Conservation (phyloP, 2,888 invertebrate species). For the Pristionchus arcanus region DNA sequence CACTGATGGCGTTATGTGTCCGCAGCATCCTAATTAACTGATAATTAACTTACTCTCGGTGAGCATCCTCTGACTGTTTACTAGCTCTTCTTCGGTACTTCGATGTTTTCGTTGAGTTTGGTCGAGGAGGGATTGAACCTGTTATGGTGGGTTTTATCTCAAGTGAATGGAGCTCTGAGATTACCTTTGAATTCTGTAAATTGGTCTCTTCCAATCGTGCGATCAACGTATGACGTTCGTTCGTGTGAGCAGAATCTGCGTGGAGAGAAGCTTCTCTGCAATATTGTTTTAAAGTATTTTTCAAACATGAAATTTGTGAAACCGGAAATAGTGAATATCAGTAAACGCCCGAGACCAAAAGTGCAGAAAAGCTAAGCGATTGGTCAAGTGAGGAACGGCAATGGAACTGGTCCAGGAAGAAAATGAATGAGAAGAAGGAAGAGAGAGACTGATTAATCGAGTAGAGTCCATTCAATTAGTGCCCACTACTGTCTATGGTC, state of each 20-base stretch:
- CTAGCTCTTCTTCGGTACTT: conserved; percentile 24
- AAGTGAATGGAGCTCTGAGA: too few species aligned
- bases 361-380: neutral
- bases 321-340: too few species aligned
- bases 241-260: conserved; percentile 51
- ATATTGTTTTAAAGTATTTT: neutral
- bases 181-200: conserved; percentile 34
- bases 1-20: neutral
- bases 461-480: conserved; percentile 27
- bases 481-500: neutral
- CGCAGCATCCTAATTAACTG: neutral
- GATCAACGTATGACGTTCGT: conserved; percentile 46
- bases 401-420: conserved; percentile 19
- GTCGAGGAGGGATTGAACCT: conserved; percentile 46
- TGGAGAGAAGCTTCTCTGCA: conserved; percentile 36
- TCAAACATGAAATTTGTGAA: too few species aligned
- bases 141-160: too few species aligned
- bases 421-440: neutral
- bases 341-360: neutral
- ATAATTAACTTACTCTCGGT: conserved; percentile 48
- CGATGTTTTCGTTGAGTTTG: conserved; percentile 26
- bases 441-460: conserved; percentile 42
- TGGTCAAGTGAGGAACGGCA: conserved; percentile 10
- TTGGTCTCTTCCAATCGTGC: conserved; percentile 50
- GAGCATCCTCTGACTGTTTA: conserved; percentile 39